Percentiles rank a stretch among this genome's conserved stretches.
Evolutionary conservation across 1,140 invertebrate genomes (phyloP).

Genomic region (Eubasilissa regina): DNA sequence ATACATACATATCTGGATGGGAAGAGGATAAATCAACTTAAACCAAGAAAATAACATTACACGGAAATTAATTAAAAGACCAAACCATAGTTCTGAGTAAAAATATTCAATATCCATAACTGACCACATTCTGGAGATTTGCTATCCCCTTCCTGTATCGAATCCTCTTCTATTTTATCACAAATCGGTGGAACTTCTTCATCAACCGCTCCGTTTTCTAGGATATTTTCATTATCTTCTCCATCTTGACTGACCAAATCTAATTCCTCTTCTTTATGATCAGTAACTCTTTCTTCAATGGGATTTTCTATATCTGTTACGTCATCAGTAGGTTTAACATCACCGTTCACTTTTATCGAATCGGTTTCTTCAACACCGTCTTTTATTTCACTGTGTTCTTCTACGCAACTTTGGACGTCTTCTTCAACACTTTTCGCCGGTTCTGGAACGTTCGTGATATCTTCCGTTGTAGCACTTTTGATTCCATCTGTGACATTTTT

Average conservation of each 20-base stretch:
- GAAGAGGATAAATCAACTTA: background rate
- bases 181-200: background rate
- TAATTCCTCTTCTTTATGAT: background rate
- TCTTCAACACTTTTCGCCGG: background rate
- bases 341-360: background rate
- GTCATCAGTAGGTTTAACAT: background rate
- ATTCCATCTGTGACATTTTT: background rate
- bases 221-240: background rate
- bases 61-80: background rate
- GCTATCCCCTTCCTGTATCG: background rate
- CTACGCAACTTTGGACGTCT: background rate
- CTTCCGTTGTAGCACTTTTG: background rate
- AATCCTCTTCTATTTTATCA: background rate
- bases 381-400: background rate
- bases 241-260: background rate
- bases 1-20: too few relatives aligned
- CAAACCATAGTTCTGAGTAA: constrained; percentile 13
- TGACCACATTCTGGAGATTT: constrained; percentile 7
- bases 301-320: background rate
- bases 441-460: background rate
- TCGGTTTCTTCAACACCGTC: background rate
- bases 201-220: background rate
- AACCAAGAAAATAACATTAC: background rate
- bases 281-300: background rate
- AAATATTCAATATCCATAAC: background rate